Evolutionary conservation across 2,888 invertebrate genomes (phyloP).

Genomic region (Drosophila hamatofila): DNA sequence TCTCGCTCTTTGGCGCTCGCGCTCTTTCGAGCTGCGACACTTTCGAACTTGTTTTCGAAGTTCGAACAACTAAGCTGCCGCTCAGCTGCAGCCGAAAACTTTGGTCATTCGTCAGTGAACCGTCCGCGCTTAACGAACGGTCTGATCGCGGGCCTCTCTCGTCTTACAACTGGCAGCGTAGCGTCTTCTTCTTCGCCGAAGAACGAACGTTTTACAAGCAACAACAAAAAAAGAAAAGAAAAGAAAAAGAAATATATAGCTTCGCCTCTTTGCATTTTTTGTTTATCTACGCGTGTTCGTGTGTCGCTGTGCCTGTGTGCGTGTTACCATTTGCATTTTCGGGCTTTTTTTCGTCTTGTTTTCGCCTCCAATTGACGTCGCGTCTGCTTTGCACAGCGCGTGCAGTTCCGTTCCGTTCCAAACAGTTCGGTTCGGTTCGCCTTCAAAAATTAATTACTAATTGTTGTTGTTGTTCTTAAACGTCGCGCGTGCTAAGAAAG

Average conservation of each 20-base stretch:
- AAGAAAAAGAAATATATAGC: conserved; percentile 12
- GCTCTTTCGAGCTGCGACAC: conserved; percentile 46
- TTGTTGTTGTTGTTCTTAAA: conserved; percentile 28
- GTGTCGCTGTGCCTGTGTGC: conserved; percentile 16
- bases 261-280: conserved; percentile 23
- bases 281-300: conserved; percentile 15
- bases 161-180: conserved; percentile 22
- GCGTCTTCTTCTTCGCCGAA: conserved; percentile 68
- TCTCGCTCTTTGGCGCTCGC: conserved; percentile 18
- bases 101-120: conserved; percentile 73
- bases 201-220: conserved; percentile 75
- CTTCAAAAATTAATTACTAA: conserved; percentile 57
- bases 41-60: conserved; percentile 52
- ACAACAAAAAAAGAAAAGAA: conserved; percentile 10
- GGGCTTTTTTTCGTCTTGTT: conserved; percentile 34
- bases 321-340: conserved; percentile 64
- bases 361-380: conserved; percentile 57
- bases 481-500: conserved; percentile 27
- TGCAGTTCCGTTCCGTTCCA: conserved; percentile 25
- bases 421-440: conserved; percentile 12
- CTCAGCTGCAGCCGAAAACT: conserved; percentile 61
- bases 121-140: conserved; percentile 56
- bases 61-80: conserved; percentile 30
- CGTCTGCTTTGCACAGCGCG: conserved; percentile 42
- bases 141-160: conserved; percentile 23